Evolutionary conservation across 2,113 vertebrate species (phyloP).

Genomic region (Mesoclemmys tuberculata): DNA sequence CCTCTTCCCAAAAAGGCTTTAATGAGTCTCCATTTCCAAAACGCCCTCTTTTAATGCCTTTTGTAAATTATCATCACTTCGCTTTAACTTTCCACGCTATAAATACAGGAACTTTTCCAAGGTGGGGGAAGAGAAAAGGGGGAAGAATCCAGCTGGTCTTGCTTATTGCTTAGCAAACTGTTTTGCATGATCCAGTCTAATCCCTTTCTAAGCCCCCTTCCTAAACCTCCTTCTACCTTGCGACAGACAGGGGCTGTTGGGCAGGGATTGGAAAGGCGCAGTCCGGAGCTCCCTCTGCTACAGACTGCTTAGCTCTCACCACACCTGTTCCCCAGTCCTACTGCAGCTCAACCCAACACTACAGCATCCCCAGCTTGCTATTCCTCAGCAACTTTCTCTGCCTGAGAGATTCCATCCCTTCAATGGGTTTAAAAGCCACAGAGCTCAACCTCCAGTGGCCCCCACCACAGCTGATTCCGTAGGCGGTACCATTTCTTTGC

Average conservation of each 20-base stretch:
- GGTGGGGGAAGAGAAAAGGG: no score
- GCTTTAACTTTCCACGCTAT: neutral
- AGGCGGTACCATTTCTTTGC: neutral
- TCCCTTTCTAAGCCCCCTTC: neutral
- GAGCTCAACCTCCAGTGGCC: neutral
- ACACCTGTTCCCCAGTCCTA: neutral
- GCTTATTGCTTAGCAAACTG: no score
- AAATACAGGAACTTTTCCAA: neutral
- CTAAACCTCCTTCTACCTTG: neutral
- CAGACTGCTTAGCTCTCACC: neutral
- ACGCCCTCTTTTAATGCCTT: neutral
- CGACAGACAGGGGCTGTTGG: neutral
- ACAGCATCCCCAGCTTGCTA: neutral
- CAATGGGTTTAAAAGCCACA: neutral
- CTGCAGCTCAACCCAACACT: neutral
- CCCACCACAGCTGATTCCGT: neutral
- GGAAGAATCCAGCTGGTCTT: neutral
- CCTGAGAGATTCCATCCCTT: neutral
- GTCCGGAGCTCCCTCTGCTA: neutral
- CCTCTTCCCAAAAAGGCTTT: neutral
- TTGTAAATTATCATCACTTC: neutral
- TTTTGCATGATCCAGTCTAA: neutral
- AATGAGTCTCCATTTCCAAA: neutral
- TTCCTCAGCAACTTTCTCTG: neutral
- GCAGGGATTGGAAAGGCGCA: neutral